A percentile compares a stretch with the other conserved stretches of the same genome.
Evolutionary conservation across 1,140 invertebrate genomes (phyloP).

Genomic region (Potamilus streckersoni): DNA sequence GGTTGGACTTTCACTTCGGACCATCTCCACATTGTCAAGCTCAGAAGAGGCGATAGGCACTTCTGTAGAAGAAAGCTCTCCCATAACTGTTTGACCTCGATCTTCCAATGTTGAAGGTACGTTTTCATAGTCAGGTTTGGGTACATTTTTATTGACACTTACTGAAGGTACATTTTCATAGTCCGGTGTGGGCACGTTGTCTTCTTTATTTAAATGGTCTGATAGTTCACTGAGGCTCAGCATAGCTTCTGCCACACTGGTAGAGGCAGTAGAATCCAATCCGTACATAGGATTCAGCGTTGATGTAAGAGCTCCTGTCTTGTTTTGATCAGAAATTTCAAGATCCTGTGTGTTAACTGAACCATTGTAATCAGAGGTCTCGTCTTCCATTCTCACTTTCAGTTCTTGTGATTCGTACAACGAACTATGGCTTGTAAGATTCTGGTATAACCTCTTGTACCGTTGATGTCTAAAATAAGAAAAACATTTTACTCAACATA

Average conservation of each 20-base stretch:
- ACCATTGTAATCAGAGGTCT: slow-evolving; percentile 33
- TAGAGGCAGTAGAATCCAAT: neutral
- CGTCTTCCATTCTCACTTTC: slow-evolving; percentile 34
- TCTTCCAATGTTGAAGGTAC: too few species aligned
- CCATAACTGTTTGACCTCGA: too few species aligned
- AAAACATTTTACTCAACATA: neutral
- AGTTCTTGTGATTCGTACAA: slow-evolving; percentile 48
- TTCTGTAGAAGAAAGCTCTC: too few species aligned
- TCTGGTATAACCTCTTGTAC: slow-evolving; percentile 30
- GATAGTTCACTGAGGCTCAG: slow-evolving; percentile 10
- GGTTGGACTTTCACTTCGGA: too few species aligned
- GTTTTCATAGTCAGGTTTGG: too few species aligned
- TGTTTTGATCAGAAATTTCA: slow-evolving; percentile 1
- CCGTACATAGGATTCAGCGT: neutral
- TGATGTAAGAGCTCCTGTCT: slow-evolving; percentile 5
- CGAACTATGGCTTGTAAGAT: slow-evolving; percentile 33
- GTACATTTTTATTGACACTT: too few species aligned
- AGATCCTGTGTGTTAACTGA: slow-evolving; percentile 29
- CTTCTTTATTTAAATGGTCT: slow-evolving; percentile 7
- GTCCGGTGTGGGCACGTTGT: neutral
- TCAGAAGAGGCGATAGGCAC: too few species aligned
- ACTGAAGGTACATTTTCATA: too few species aligned
- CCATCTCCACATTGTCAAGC: too few species aligned
- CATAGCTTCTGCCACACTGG: slow-evolving; percentile 9
- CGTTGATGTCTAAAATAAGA: slow-evolving; percentile 25